Conservation (phyloP, 2,113 vertebrate species). For the Copsychus sechellarum region DNA sequence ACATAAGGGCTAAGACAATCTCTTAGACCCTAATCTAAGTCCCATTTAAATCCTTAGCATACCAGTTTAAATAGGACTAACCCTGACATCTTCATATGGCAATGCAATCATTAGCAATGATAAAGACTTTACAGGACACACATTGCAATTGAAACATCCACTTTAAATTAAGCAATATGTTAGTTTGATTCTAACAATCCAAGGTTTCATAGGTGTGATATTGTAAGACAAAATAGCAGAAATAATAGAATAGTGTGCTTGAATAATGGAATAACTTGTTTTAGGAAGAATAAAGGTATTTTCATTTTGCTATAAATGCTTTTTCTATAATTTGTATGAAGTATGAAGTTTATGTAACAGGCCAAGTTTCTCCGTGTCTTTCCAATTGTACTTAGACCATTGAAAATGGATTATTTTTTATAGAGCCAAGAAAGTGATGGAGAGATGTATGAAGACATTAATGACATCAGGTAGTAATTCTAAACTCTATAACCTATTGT, state of each 20-base stretch:
- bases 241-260: not conserved
- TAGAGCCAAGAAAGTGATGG: constrained; percentile 79
- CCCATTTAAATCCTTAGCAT: not conserved
- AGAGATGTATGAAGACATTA: constrained; percentile 90
- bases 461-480: constrained; percentile 78
- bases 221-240: not conserved
- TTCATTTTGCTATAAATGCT: not conserved
- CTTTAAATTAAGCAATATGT: not conserved
- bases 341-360: not conserved
- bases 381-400: not conserved
- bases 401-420: constrained; percentile 29
- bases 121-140: not conserved
- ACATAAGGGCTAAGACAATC: not conserved
- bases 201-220: not conserved
- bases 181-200: not conserved
- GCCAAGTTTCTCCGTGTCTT: not conserved
- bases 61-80: not conserved
- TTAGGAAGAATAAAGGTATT: not conserved
- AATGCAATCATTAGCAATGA: not conserved
- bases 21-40: not conserved
- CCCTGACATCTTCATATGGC: not conserved
- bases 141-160: not conserved
- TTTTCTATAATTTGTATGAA: not conserved
- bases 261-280: not conserved
- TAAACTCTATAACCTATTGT: not conserved